phyloP scores from a whole-genome alignment of 1,140 invertebrate genomes.

The Condylostylus longicornis region DNA sequence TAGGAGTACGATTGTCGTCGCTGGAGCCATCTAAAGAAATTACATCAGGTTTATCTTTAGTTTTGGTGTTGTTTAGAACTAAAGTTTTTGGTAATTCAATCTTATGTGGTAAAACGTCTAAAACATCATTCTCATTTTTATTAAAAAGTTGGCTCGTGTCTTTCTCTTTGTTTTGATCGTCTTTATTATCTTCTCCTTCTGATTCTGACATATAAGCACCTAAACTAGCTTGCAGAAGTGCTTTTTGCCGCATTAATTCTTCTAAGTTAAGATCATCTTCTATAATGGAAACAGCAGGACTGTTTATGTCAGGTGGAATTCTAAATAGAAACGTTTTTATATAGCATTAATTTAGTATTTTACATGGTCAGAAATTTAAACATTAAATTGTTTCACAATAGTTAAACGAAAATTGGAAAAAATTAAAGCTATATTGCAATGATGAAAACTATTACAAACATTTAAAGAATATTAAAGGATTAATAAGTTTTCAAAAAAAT shows the following conservation, averaged over 20 bases:
- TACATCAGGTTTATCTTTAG: slow-evolving; percentile 30
- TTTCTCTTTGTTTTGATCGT: slow-evolving; percentile 7
- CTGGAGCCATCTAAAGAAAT: slow-evolving; percentile 35
- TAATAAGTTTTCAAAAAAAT: no score
- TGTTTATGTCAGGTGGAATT: slow-evolving; percentile 49
- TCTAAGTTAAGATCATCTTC: slow-evolving; percentile 77
- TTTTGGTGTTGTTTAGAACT: slow-evolving; percentile 26
- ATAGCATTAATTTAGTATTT: neutral
- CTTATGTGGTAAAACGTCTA: no score
- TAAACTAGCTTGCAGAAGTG: slow-evolving; percentile 46
- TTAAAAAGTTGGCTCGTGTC: no score
- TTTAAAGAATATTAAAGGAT: neutral
- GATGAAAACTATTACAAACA: neutral
- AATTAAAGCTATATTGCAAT: no score
- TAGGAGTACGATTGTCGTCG: slow-evolving; percentile 24
- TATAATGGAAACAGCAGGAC: slow-evolving; percentile 57
- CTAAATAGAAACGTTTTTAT: slow-evolving; percentile 37
- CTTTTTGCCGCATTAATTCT: slow-evolving; percentile 77
- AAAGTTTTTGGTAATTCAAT: no score
- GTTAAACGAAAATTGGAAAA: no score
- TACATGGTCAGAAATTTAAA: neutral
- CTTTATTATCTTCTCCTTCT: slow-evolving; percentile 20
- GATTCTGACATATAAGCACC: slow-evolving; percentile 41
- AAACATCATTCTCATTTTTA: slow-evolving; percentile 14
- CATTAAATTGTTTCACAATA: no score